Conservation (phyloP, 2,888 invertebrate species). For the Mimumesa dahlbomi region DNA sequence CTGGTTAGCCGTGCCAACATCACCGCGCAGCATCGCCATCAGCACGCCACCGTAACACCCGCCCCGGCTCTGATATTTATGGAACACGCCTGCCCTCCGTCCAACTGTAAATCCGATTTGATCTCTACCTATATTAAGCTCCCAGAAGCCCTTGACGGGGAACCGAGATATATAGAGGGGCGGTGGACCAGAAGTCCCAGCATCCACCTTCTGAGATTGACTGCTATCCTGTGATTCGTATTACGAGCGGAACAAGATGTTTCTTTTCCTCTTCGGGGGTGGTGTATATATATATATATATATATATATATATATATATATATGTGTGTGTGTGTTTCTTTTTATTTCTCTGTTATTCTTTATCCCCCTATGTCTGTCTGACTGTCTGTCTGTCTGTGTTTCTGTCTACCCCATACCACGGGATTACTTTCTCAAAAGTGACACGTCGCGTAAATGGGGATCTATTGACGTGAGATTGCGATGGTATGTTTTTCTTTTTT, state of each 20-base stretch:
- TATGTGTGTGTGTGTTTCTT: no score
- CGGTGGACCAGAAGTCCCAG: not conserved
- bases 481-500: no score
- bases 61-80: conserved; percentile 56
- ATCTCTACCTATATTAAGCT: conserved; percentile 52
- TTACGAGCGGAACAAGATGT: not conserved
- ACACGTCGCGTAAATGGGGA: no score
- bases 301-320: no score
- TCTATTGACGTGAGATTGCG: no score
- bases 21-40: conserved; percentile 40
- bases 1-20: conserved; percentile 39
- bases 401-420: no score
- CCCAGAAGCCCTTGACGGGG: conserved; percentile 25
- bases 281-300: not conserved
- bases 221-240: not conserved
- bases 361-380: no score
- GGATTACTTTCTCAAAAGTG: no score
- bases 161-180: conserved; percentile 25
- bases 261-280: not conserved
- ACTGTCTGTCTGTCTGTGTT: no score
- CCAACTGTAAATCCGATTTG: conserved; percentile 62
- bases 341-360: no score
- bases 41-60: conserved; percentile 32
- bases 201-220: conserved; percentile 1
- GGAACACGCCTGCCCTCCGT: conserved; percentile 41